These are phyloP conservation scores for Vombatus ursinus DNA, from an alignment of 2,113 vertebrate species.

Conservation along the genomic window DNA sequence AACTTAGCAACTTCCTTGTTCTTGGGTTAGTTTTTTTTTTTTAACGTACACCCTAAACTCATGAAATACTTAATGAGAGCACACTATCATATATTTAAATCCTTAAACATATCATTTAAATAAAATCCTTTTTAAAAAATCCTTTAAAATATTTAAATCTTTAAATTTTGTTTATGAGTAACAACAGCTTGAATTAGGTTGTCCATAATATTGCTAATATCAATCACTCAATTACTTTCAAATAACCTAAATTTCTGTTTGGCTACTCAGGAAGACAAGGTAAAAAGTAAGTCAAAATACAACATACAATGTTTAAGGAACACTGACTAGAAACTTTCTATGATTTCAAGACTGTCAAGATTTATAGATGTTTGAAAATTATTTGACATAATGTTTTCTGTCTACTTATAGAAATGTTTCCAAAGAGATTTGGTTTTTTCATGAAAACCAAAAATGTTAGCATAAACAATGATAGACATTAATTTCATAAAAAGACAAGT, in stretches of 20 bases:
- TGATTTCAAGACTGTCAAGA: not conserved
- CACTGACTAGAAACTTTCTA: conserved; percentile 28
- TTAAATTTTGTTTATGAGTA: conserved; percentile 31
- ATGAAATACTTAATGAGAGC: not conserved
- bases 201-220: not conserved
- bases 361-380: not conserved
- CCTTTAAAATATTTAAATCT: conserved; percentile 1
- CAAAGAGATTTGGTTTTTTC: conserved; percentile 61
- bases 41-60: conserved; percentile 58
- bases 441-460: conserved; percentile 79
- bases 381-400: conserved; percentile 34
- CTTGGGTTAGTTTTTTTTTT: conserved; percentile 43
- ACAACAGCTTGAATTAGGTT: not conserved
- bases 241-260: conserved; percentile 16
- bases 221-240: not conserved
- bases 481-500: conserved; percentile 78
- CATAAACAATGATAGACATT: conserved; percentile 78
- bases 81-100: not conserved
- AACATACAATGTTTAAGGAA: conserved; percentile 38
- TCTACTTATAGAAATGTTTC: conserved; percentile 45
- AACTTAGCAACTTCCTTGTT: conserved; percentile 64
- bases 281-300: conserved; percentile 13
- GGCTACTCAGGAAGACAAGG: not conserved
- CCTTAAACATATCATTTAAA: not conserved
- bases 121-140: not conserved